Base-by-base conservation (phyloP, 2,797 vertebrate genomes). In the Pogonophryne albipinna region DNA sequence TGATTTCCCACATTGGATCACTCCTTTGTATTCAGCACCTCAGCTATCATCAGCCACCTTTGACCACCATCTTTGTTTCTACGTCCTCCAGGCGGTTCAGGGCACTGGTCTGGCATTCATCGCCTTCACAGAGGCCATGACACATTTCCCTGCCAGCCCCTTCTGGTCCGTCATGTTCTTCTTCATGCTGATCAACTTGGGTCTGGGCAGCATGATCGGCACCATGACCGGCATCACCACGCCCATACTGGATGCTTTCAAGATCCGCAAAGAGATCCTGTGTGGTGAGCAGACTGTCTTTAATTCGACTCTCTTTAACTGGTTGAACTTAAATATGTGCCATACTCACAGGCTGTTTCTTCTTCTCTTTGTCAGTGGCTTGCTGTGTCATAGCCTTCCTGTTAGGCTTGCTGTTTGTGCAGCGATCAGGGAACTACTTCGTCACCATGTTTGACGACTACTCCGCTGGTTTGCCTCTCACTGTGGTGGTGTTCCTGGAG, bases 401-500 rank as follows among this genome's bases (percentile, higher is more conserved):
- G 42, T 94, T 97, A 76, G 98, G 98, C 68, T 92, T 99, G 83
- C 95, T 99, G 93, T 99, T 99, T 47, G 98, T 99, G 93, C 98
- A 99, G 91, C 97, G 96, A 55, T 99, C 98, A 0, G 98, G 98
- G 55, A 99, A 99, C 87, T 99, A 99, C 90, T 99, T 98, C 87
- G 98, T 99, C 92, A 94, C 96, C 89, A 99, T 99, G 98, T 99
- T 99, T 88, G 98, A 99, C 0, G 97, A 99, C 89, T 99, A 99
- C 86, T 99, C 98, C 0, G 98, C 98, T 71, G 98, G 97, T 1
- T 89, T 99, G 88, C 98, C 98, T 0, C 97, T 99, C 87, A 99
- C 96, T 0, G 94, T 99, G 15, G 98, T 99, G 60, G 98, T 99
- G 76, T 96, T 99, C 90, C 93, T 99, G 70, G 98, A 99, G 94